Evolutionary conservation across 2,888 invertebrate genomes (phyloP), one percentile per base, ranked within the genome.

Genomic region (Eulithis testata): DNA sequence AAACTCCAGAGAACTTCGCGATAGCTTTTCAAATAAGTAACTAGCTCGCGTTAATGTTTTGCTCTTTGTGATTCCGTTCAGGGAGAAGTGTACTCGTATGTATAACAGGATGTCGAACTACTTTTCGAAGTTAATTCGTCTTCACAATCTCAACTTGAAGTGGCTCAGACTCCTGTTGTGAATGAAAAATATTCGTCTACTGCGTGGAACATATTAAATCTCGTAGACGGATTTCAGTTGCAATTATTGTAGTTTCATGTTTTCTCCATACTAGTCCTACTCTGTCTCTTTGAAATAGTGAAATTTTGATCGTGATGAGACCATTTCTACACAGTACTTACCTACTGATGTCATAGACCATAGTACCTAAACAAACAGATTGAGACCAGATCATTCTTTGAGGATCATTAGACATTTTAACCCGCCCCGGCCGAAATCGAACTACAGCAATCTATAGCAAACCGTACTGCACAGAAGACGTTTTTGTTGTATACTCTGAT

Each of bases 41-140:
- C 84, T 86, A 85, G 80, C 82, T 86, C 82, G 87, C 83, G 86
- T 88, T 91, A 90, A 90, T 90, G 88, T 87, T 87, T 84, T 72
- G 83, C 88, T 85, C 89, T 90, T 89, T 89, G 87, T 90, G 90
- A 89, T 87, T 84, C 83, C 74, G 74, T 83, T 78, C 79, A 73
- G 74, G 74, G 74, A 78, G 72, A 75, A 79, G 81, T 81, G 71
- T 40, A 40, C 9, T 40, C 40, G 40, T 72, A 69, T 69, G 78
- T 84, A 77, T 85, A 85, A 82, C 81, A 77, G 78, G 77, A 76
- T 79, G 86, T 86, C 88, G 85, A 90, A 89, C 87, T 86, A 84
- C 88, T 88, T 86, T 88, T 83, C 83, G 77, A 87, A 91, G 85
- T 91, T 90, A 88, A 91, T 90, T 90, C 84, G 81, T 87, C 86